These are phyloP conservation scores for Synodontis membranacea DNA, from an alignment of 2,113 vertebrate genomes.

Conservation along the genomic window DNA sequence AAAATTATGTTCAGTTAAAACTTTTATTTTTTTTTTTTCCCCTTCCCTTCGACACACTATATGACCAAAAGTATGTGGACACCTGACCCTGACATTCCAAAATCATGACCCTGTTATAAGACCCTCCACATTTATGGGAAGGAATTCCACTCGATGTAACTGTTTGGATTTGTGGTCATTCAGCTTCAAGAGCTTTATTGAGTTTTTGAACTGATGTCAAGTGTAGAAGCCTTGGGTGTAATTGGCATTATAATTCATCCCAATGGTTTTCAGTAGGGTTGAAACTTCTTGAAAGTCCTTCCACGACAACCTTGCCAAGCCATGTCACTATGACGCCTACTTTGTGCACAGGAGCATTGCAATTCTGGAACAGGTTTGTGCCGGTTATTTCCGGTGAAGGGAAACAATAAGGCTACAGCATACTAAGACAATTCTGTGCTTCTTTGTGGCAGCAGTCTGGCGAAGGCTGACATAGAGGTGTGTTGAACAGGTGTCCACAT, in stretches of 20 bases:
- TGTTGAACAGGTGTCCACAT: too few relatives aligned
- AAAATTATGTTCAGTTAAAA: too few relatives aligned
- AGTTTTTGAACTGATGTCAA: not conserved
- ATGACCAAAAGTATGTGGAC: not conserved
- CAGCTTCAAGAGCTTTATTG: not conserved
- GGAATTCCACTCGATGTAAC: not conserved
- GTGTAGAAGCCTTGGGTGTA: not conserved
- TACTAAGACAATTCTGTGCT: not conserved
- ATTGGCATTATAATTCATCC: not conserved
- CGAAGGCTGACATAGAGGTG: not conserved
- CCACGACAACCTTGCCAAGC: not conserved
- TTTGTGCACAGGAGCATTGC: not conserved
- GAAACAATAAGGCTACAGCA: not conserved
- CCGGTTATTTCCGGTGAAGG: not conserved
- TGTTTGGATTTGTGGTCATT: not conserved
- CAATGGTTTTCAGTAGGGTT: not conserved
- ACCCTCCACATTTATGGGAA: not conserved
- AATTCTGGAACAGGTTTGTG: not conserved
- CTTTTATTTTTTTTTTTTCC: too few relatives aligned
- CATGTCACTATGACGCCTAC: not conserved
- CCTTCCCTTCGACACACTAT: not conserved
- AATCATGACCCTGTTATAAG: not conserved
- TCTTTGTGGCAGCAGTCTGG: not conserved
- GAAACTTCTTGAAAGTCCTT: not conserved
- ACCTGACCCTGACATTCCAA: not conserved